These are phyloP conservation scores for Apistogramma diplotaenia DNA, from an alignment of 2,113 vertebrate genomes.

Conservation along the genomic window DNA sequence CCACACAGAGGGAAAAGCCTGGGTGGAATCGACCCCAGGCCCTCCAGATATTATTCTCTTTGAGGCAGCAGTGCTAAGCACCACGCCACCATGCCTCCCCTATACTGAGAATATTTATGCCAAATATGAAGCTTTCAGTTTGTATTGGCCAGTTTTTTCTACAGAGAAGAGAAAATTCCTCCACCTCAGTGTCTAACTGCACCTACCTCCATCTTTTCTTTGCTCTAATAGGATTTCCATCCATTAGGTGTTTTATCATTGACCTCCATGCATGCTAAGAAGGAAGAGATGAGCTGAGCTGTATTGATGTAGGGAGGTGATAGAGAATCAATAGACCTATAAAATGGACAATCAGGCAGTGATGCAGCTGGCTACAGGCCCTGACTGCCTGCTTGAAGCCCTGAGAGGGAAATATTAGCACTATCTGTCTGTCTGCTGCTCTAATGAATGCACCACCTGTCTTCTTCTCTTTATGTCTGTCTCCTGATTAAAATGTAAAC, in stretches of 20 bases:
- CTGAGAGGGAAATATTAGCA: constrained; percentile 39
- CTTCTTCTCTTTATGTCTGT: constrained; percentile 21
- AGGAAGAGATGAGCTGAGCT: constrained; percentile 49
- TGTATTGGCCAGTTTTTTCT: background rate
- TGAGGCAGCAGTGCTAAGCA: too few relatives aligned
- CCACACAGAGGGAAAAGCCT: too few relatives aligned
- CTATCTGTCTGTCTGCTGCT: constrained; percentile 15
- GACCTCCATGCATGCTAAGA: constrained; percentile 62
- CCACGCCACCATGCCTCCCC: too few relatives aligned
- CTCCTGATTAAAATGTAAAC: constrained; percentile 21
- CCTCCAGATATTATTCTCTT: too few relatives aligned
- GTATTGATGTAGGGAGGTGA: constrained; percentile 52
- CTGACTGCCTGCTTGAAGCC: background rate
- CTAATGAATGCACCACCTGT: constrained; percentile 58
- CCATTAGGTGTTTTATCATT: constrained; percentile 40
- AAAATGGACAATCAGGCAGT: constrained; percentile 64
- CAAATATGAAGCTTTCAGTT: background rate
- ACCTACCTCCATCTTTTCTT: background rate
- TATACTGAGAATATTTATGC: background rate
- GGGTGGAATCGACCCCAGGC: too few relatives aligned
- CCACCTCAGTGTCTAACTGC: background rate
- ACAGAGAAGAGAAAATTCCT: constrained; percentile 10
- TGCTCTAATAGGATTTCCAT: constrained; percentile 53
- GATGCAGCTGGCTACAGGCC: background rate
- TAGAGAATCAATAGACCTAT: constrained; percentile 71